Base-by-base conservation (phyloP, 1,140 invertebrate species). In the Linepithema humile region DNA sequence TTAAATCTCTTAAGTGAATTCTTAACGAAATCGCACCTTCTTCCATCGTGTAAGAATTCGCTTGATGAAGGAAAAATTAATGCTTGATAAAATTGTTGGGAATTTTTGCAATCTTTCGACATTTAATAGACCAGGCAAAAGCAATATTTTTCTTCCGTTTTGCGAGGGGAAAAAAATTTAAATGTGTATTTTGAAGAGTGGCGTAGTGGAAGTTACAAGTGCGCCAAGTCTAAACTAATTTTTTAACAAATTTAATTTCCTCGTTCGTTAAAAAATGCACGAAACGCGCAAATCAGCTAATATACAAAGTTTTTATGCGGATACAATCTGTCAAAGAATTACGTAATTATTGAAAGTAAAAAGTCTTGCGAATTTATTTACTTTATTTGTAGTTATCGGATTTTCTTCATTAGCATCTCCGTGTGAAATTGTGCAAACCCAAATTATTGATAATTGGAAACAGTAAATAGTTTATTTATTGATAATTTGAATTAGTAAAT, bases 211-310 rank as follows among this genome's bases (percentile, higher is more conserved):
- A 69, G 7, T 60, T 74, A 45, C 17, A 3, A 43, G 32, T 20
- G 29, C 45, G 48, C 3, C 60, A 65, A 12, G n/a, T n/a, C n/a
- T 17, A 35, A 40, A 40, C 17, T 59, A 53, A 59, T 45, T 65
- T 80, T 67, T 17, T 64, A n/a, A n/a, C n/a, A n/a, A 48, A 67
- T 80, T 69, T 57, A 80, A 26, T 69, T 67, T 23, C 59, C 23
- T 20, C 23, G 20, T 32, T 38, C 20, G 15, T 17, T 12, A 17
- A n/a, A 57, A 69, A 59, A 59, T 23, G 20, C 65, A 29, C 17
- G 17, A 23, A 7, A 32, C n/a, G n/a, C 12, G 6, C 20, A 67
- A 80, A 69, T 69, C 77, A 57, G n/a, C 38, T 80, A 53, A 84
- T 45, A 62, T 9, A 45, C 26, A 29, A n/a, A 23, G 74, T 23